Conservation (phyloP, 30 jellyfish, hydroid and myxozoan genomes). For the Aurelia coerulea region DNA sequence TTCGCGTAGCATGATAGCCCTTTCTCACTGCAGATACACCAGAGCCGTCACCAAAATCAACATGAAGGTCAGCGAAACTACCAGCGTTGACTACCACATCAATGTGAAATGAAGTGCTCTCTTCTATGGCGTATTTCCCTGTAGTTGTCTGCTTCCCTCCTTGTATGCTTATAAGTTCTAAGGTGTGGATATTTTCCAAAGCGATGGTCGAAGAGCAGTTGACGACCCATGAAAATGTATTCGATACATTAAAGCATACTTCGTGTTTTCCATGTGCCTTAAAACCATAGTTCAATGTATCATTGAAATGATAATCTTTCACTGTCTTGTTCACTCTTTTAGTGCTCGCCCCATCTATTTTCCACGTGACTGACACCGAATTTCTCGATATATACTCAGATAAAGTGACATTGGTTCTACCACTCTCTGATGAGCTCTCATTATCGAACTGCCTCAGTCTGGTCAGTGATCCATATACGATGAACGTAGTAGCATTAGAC, state of each 20-base stretch:
- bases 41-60: slow-evolving; percentile 56
- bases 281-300: slow-evolving; percentile 15
- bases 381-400: background rate
- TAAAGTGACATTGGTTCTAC: background rate
- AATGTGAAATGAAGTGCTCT: slow-evolving; percentile 2
- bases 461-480: slow-evolving; percentile 13
- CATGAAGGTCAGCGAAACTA: slow-evolving; percentile 43
- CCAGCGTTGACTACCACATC: slow-evolving; percentile 67
- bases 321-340: slow-evolving; percentile 40
- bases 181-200: slow-evolving; percentile 17
- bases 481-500: slow-evolving; percentile 1
- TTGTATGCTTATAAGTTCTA: slow-evolving; percentile 20
- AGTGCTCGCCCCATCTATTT: background rate
- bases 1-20: background rate
- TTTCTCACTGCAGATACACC: background rate
- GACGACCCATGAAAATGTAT: slow-evolving; percentile 8
- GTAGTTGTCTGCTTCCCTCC: slow-evolving; percentile 42
- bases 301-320: background rate
- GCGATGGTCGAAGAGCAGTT: slow-evolving; percentile 30
- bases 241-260: slow-evolving; percentile 32
- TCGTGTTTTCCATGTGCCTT: slow-evolving; percentile 3
- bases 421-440: background rate
- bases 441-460: background rate
- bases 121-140: slow-evolving; percentile 44
- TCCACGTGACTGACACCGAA: slow-evolving; percentile 23